Percentiles rank a stretch among this genome's conserved stretches.
phyloP scores from a whole-genome alignment of 2,113 vertebrate species.

The Ariopsis seemanni region DNA sequence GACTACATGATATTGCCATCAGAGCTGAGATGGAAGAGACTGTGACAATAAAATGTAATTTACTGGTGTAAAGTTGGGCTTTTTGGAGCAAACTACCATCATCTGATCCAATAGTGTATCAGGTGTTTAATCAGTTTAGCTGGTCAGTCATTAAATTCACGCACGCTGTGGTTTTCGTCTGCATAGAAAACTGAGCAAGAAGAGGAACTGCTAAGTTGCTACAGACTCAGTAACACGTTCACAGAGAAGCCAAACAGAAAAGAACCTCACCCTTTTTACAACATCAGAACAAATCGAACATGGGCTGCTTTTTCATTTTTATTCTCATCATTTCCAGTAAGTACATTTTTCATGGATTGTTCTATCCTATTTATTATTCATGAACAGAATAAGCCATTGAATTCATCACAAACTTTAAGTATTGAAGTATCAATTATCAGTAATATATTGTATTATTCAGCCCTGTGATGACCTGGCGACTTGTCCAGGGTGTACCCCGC shows the following conservation, averaged over 20 bases:
- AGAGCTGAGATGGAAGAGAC: too few relatives aligned
- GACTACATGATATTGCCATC: not conserved
- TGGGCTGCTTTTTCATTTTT: not conserved
- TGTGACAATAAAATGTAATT: not conserved
- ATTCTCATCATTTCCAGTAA: not conserved
- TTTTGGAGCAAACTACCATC: not conserved
- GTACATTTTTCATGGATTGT: too few relatives aligned
- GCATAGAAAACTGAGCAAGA: not conserved
- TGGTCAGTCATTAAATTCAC: not conserved
- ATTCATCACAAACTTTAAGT: too few relatives aligned
- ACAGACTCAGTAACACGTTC: not conserved
- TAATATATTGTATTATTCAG: not conserved
- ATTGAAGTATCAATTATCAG: not conserved
- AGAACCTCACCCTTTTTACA: not conserved
- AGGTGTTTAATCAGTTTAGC: not conserved
- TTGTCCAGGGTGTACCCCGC: too few relatives aligned
- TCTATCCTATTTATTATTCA: not conserved
- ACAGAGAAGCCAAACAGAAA: not conserved
- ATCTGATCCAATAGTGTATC: not conserved
- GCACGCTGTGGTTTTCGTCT: not conserved
- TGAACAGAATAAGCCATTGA: not conserved
- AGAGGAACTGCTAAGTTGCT: not conserved
- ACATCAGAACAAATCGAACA: not conserved
- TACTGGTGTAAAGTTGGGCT: not conserved
- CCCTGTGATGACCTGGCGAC: too few relatives aligned